phyloP scores from a whole-genome alignment of 2,888 invertebrate species.

The Melinaea menophilus region DNA sequence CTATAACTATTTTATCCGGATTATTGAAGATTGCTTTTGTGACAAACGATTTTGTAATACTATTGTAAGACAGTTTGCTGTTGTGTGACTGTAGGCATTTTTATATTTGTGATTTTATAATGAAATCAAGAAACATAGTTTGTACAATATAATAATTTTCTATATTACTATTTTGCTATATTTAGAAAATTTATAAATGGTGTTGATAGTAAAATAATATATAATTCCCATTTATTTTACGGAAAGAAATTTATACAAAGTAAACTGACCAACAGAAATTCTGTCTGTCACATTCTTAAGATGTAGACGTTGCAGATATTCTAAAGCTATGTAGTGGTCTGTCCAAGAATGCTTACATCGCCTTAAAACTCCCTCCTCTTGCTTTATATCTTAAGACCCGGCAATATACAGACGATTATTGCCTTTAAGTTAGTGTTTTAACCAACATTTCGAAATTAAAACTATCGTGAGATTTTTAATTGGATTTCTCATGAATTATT shows the following conservation, averaged over 20 bases:
- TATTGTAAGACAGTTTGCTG: background rate
- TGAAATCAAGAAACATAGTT: too few relatives aligned
- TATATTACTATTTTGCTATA: too few relatives aligned
- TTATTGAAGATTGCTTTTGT: constrained; percentile 58
- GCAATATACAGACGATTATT: constrained; percentile 69
- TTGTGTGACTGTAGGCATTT: too few relatives aligned
- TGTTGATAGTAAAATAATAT: background rate
- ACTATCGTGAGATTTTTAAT: too few relatives aligned
- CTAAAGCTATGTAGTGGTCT: constrained; percentile 30
- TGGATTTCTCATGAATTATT: too few relatives aligned
- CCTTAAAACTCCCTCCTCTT: constrained; percentile 27
- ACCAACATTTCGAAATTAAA: too few relatives aligned
- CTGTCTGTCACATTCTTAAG: constrained; percentile 17
- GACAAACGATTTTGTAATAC: constrained; percentile 34
- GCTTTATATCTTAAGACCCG: constrained; percentile 33
- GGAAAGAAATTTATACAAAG: constrained; percentile 5
- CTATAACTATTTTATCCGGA: constrained; percentile 50
- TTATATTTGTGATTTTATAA: too few relatives aligned
- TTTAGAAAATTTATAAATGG: too few relatives aligned
- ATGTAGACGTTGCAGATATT: constrained; percentile 19
- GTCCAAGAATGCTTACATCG: constrained; percentile 33
- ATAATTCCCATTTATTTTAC: background rate
- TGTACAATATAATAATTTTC: too few relatives aligned
- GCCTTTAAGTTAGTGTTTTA: constrained; percentile 44
- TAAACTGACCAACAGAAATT: constrained; percentile 22